Evolutionary conservation across 2,888 invertebrate genomes (phyloP).

Genomic region (Matsumyia berberina): DNA sequence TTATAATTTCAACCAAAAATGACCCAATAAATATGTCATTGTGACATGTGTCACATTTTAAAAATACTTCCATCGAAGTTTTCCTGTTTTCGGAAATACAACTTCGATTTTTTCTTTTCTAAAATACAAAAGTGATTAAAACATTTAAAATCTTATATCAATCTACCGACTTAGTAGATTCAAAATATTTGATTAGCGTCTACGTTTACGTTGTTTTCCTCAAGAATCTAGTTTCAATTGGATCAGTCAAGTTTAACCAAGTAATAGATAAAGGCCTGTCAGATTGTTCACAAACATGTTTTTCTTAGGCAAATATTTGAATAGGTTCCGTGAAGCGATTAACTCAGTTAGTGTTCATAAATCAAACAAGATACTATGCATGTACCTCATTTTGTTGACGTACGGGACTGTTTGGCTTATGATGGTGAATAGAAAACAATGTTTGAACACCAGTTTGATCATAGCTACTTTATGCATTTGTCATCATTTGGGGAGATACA

Average conservation of each 20-base stretch:
- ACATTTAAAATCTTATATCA: neutral
- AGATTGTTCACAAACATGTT: constrained; percentile 7
- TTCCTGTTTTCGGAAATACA: neutral
- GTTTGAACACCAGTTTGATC: too few species aligned
- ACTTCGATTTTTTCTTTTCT: neutral
- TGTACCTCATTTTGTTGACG: too few species aligned
- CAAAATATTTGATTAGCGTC: neutral
- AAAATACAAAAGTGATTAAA: neutral
- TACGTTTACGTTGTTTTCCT: neutral
- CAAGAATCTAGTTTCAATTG: neutral
- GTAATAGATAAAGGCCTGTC: constrained; percentile 12
- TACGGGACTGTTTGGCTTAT: too few species aligned
- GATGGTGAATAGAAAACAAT: too few species aligned
- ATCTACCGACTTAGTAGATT: neutral
- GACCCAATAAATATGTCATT: too few species aligned
- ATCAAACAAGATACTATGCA: too few species aligned
- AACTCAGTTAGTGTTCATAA: neutral
- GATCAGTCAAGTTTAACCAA: neutral
- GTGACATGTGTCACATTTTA: too few species aligned
- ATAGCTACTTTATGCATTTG: too few species aligned
- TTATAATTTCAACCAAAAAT: too few species aligned
- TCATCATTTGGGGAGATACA: too few species aligned
- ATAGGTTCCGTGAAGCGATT: constrained; percentile 2
- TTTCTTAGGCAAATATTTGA: constrained; percentile 9
- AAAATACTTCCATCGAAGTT: too few species aligned